Percentiles rank a stretch among this genome's conserved stretches.
phyloP scores from a whole-genome alignment of 92 coral and sea anemone genomes.

The Ricordea florida region DNA sequence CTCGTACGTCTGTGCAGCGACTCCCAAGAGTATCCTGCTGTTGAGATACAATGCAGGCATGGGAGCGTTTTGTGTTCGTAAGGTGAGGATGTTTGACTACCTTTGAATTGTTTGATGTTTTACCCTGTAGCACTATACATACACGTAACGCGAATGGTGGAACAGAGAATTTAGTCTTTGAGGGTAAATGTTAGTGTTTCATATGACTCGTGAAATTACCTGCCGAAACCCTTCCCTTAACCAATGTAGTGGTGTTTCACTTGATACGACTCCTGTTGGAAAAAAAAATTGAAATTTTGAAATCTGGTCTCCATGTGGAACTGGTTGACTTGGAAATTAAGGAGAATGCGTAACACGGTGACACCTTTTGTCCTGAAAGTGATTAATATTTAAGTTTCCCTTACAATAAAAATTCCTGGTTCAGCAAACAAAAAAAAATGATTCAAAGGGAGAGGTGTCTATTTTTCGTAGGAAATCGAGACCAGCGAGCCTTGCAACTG shows the following conservation, averaged over 20 bases:
- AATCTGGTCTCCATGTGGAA: background rate
- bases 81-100: too few relatives aligned
- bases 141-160: too few relatives aligned
- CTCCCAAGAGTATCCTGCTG: slow-evolving; percentile 86
- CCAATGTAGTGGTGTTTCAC: too few relatives aligned
- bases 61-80: slow-evolving; percentile 87
- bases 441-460: background rate
- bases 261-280: too few relatives aligned
- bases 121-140: background rate
- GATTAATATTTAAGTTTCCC: background rate
- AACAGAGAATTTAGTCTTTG: too few relatives aligned
- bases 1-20: slow-evolving; percentile 83
- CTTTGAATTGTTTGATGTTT: background rate
- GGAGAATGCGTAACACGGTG: too few relatives aligned
- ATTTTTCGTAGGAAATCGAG: slow-evolving; percentile 77
- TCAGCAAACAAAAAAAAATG: background rate
- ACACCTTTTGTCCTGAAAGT: too few relatives aligned
- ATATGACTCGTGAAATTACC: too few relatives aligned
- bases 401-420: background rate
- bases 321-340: background rate
- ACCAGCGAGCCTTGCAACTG: slow-evolving; percentile 98
- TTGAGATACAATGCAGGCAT: slow-evolving; percentile 89
- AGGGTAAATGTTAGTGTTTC: too few relatives aligned
- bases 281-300: background rate
- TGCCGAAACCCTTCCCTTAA: too few relatives aligned